Percentiles rank a stretch among this genome's conserved stretches.
These are phyloP conservation scores for Argyrosomus japonicus DNA, from an alignment of 2,113 vertebrate species.

Conservation along the genomic window DNA sequence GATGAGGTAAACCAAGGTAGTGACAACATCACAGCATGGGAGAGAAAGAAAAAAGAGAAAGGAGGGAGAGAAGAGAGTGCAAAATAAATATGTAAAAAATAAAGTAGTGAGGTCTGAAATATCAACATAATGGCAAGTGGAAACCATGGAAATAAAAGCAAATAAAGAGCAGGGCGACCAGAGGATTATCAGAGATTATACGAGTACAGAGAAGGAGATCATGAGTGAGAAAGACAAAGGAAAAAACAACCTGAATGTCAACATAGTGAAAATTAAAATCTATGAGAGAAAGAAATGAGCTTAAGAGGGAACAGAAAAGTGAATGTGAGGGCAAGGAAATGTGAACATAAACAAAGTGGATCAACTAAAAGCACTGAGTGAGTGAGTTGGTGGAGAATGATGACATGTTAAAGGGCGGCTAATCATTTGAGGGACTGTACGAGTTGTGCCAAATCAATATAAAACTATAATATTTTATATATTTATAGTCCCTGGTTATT, in stretches of 20 bases:
- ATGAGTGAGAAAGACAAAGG: constrained; percentile 28
- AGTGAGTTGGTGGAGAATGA: constrained; percentile 33
- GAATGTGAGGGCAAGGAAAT: background rate
- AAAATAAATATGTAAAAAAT: constrained; percentile 23
- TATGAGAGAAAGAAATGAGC: constrained; percentile 16
- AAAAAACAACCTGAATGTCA: constrained; percentile 38
- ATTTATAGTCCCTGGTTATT: background rate
- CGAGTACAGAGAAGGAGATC: constrained; percentile 16
- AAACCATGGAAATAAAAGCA: constrained; percentile 57
- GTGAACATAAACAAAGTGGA: background rate
- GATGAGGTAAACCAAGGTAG: constrained; percentile 74
- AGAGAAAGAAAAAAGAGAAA: constrained; percentile 42
- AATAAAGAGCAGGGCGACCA: constrained; percentile 44
- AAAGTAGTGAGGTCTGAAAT: constrained; percentile 35
- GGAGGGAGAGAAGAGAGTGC: constrained; percentile 34
- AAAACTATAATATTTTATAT: background rate
- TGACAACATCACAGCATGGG: constrained; percentile 59
- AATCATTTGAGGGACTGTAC: background rate
- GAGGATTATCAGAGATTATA: constrained; percentile 36
- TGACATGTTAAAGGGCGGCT: constrained; percentile 32
- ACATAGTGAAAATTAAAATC: background rate
- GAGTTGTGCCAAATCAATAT: background rate
- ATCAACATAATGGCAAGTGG: constrained; percentile 45
- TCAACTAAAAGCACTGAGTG: background rate
- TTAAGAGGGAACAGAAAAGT: background rate